phyloP scores from a whole-genome alignment of 2,113 vertebrate species.

The Sisor rabdophorus region DNA sequence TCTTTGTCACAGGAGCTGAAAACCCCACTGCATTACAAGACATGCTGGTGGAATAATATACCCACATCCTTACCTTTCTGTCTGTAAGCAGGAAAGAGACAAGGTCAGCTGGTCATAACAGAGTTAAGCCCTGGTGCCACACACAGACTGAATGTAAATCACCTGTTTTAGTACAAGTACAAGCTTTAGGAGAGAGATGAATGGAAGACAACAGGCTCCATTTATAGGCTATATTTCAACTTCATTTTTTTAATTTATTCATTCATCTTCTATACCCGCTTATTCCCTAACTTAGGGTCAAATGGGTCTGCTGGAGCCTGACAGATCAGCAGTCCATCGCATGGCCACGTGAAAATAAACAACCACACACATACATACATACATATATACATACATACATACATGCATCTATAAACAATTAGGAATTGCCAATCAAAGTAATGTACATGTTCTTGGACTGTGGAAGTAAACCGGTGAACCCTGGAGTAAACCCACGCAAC shows the following conservation, averaged over 20 bases:
- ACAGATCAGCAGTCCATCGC: too few species aligned
- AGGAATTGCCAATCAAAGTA: too few species aligned
- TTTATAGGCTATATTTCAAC: not conserved
- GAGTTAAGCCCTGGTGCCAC: conserved; percentile 30
- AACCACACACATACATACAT: too few species aligned
- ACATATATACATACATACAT: not conserved
- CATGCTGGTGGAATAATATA: conserved; percentile 56
- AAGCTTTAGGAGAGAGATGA: not conserved
- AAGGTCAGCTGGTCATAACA: conserved; percentile 44
- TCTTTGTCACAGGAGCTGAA: conserved; percentile 56
- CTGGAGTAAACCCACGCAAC: too few species aligned
- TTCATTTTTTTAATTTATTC: not conserved
- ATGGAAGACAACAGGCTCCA: not conserved
- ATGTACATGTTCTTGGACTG: too few species aligned
- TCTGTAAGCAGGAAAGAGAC: conserved; percentile 9
- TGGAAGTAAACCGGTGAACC: too few species aligned
- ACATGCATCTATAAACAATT: too few species aligned
- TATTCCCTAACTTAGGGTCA: too few species aligned
- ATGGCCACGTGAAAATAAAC: too few species aligned
- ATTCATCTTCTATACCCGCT: too few species aligned
- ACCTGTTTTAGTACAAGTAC: conserved; percentile 30
- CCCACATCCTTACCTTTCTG: not conserved
- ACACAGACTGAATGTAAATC: conserved; percentile 40
- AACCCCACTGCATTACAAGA: conserved; percentile 49
- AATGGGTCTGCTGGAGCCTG: too few species aligned